Percentiles rank a stretch among this genome's conserved stretches.
These are phyloP conservation scores for Xenotilapia flavipinnis DNA, from an alignment of 2,113 vertebrate species.

Conservation along the genomic window DNA sequence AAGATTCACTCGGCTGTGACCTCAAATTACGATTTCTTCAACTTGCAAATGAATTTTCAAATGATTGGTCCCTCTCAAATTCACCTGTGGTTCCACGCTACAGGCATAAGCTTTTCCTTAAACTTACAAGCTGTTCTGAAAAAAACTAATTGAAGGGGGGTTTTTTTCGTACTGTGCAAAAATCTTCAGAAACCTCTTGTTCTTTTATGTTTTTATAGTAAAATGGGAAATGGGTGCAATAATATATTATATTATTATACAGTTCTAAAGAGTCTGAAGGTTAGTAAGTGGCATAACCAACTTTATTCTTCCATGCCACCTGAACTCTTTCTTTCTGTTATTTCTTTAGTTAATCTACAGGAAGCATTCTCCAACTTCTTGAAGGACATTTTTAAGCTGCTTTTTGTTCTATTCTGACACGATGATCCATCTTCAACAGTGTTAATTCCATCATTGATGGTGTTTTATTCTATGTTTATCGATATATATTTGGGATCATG, in stretches of 20 bases:
- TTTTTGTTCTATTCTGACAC: not conserved
- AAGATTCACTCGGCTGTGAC: constrained; percentile 12
- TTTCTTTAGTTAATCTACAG: not conserved
- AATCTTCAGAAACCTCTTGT: not conserved
- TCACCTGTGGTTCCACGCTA: not conserved
- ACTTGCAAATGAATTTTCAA: not conserved
- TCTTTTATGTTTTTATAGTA: not conserved
- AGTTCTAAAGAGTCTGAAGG: not conserved
- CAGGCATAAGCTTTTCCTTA: accelerated
- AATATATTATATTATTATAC: not conserved
- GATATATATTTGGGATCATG: not conserved
- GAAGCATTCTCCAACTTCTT: not conserved
- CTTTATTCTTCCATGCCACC: not conserved
- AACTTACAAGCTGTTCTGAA: not conserved
- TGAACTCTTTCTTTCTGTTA: not conserved
- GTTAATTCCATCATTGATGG: not conserved
- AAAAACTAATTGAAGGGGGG: not conserved
- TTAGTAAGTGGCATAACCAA: not conserved
- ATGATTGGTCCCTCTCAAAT: not conserved
- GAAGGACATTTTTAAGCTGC: not conserved
- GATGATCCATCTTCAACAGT: not conserved
- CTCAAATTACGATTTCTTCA: not conserved
- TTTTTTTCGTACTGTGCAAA: not conserved
- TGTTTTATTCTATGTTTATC: not conserved
- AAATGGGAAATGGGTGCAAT: not conserved